A percentile compares a stretch with the other conserved stretches of the same genome.
These are phyloP conservation scores for Pheosia gnoma DNA, from an alignment of 2,888 invertebrate species.

Conservation along the genomic window DNA sequence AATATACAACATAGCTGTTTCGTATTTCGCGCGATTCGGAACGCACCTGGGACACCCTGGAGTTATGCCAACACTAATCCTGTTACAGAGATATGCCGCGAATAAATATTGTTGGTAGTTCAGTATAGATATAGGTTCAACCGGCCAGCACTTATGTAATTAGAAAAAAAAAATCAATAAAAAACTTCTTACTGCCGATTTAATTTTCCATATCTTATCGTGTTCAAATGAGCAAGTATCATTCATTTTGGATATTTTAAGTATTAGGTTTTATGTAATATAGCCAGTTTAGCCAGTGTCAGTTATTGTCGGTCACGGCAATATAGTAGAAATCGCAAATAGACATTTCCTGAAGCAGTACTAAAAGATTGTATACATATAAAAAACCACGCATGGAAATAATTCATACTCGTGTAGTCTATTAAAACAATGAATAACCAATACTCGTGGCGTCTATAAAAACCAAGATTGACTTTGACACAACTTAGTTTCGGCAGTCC, in stretches of 20 bases:
- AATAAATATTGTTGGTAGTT: neutral
- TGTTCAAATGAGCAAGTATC: neutral
- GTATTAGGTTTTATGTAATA: too few species aligned
- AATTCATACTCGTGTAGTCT: too few species aligned
- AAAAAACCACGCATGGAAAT: too few species aligned
- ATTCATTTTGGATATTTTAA: too few species aligned
- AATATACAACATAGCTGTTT: neutral
- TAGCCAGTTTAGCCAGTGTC: too few species aligned
- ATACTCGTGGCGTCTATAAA: too few species aligned
- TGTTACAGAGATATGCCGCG: neutral
- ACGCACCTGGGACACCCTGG: neutral
- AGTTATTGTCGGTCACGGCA: too few species aligned
- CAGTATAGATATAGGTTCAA: neutral
- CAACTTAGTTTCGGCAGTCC: neutral
- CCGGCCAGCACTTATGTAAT: neutral
- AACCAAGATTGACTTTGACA: neutral
- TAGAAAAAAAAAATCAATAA: neutral
- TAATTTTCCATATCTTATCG: neutral
- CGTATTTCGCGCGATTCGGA: neutral
- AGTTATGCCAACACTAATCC: constrained; percentile 1
- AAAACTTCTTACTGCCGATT: neutral
- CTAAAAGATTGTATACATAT: too few species aligned
- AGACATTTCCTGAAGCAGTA: too few species aligned
- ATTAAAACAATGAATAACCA: neutral
- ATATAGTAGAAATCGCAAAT: too few species aligned